Conservation (phyloP, 2,888 invertebrate species). For the Agrypnus murinus region DNA sequence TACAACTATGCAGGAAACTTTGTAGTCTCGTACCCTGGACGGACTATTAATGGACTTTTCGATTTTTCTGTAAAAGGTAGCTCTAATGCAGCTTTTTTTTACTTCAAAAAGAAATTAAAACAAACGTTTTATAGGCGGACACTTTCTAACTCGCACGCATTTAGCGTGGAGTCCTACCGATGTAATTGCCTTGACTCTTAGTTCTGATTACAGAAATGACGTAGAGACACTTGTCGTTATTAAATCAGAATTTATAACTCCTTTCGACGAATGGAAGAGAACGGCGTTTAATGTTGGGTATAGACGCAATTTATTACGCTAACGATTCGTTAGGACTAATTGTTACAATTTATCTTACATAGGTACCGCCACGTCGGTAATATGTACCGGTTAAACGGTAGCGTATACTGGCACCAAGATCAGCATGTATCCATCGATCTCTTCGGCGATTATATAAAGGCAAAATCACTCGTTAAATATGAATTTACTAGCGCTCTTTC, state of each 20-base stretch:
- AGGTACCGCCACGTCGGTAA: conserved; percentile 74
- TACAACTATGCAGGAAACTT: conserved; percentile 79
- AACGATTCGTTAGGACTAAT: conserved; percentile 31
- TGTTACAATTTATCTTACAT: conserved; percentile 52
- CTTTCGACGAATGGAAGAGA: conserved; percentile 76
- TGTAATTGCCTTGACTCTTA: conserved; percentile 76
- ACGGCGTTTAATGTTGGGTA: conserved; percentile 74
- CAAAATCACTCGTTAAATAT: conserved; percentile 69
- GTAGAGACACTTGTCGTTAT: conserved; percentile 71
- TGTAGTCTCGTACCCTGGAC: conserved; percentile 84
- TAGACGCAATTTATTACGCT: not conserved
- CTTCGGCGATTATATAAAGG: conserved; percentile 72
- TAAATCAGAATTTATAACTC: conserved; percentile 73
- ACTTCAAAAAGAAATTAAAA: conserved; percentile 23
- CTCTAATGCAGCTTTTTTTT: conserved; percentile 7
- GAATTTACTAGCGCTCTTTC: conserved; percentile 74
- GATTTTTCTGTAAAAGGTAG: conserved; percentile 75
- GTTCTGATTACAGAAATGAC: conserved; percentile 75
- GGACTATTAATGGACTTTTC: conserved; percentile 81
- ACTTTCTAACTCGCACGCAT: conserved; percentile 73
- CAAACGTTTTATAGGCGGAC: conserved; percentile 66
- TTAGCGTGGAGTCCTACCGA: conserved; percentile 83
- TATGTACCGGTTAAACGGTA: conserved; percentile 73
- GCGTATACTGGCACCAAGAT: conserved; percentile 76
- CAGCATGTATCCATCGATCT: conserved; percentile 75